Conservation (phyloP, 2,888 invertebrate species). For the Patella pellucida region DNA sequence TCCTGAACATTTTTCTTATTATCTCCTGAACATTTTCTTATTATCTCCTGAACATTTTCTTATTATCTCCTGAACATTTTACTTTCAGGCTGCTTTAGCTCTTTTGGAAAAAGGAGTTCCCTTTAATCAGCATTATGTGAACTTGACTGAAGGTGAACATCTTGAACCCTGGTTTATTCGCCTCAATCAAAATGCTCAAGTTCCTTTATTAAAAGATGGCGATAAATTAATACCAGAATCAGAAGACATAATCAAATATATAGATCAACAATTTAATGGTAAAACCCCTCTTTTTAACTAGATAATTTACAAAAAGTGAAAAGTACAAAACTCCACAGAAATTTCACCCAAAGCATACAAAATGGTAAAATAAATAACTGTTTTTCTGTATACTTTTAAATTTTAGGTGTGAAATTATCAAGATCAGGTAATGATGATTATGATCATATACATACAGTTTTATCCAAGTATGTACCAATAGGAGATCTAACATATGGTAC, state of each 20-base stretch:
- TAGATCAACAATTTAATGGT: conserved; percentile 3
- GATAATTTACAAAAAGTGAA: no score
- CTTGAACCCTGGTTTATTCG: conserved; percentile 23
- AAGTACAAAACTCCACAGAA: no score
- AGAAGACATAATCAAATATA: conserved; percentile 11
- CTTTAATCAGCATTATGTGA: conserved; percentile 21
- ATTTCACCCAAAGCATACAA: no score
- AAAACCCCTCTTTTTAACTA: no score
- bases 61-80: neutral
- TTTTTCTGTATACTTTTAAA: no score
- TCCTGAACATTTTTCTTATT: no score
- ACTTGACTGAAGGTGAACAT: conserved; percentile 13
- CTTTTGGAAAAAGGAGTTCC: conserved; percentile 22
- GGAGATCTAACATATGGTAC: neutral
- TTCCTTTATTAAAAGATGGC: conserved; percentile 21
- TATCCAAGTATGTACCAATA: neutral
- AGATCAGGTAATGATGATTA: neutral
- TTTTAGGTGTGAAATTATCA: no score
- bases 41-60: no score
- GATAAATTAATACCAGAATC: conserved; percentile 14
- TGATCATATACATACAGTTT: neutral
- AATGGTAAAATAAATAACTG: no score
- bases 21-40: no score
- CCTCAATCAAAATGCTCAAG: conserved; percentile 18
- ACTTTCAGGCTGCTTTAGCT: conserved; percentile 23